A percentile compares a stretch with the other conserved stretches of the same genome.
phyloP scores from a whole-genome alignment of 2,113 vertebrate genomes.

The Anolis sagrei region DNA sequence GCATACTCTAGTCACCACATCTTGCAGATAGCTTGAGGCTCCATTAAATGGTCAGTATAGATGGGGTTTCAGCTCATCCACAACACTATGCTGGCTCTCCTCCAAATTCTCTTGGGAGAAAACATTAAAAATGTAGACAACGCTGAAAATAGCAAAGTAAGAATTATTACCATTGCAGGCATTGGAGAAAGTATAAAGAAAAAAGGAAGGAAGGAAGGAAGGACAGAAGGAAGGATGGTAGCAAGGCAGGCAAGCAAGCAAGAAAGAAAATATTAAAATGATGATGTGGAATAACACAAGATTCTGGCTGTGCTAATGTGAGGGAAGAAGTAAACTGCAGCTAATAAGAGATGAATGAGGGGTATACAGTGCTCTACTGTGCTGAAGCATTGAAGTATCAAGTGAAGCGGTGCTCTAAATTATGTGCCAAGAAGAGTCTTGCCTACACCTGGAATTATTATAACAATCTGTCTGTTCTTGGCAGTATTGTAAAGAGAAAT shows the following conservation, averaged over 20 bases:
- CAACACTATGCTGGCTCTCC: too few relatives aligned
- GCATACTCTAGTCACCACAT: too few relatives aligned
- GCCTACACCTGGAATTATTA: neutral
- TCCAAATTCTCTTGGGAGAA: too few relatives aligned
- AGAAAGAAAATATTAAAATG: neutral
- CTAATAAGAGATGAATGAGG: neutral
- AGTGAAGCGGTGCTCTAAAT: neutral
- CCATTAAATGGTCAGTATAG: too few relatives aligned
- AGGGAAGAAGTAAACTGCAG: neutral
- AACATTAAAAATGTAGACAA: too few relatives aligned
- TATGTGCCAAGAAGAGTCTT: neutral
- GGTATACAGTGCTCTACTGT: neutral
- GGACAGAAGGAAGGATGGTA: neutral
- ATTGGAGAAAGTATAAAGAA: neutral
- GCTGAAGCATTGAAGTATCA: neutral
- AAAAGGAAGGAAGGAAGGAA: neutral
- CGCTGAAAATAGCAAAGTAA: neutral
- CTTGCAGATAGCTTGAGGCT: too few relatives aligned
- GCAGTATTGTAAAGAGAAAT: neutral
- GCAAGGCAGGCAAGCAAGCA: neutral
- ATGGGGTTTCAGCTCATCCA: too few relatives aligned
- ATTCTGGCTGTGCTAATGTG: neutral
- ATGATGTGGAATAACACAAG: neutral
- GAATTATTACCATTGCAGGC: neutral
- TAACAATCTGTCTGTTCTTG: neutral